Conservation (phyloP, 2,797 vertebrate genomes). For the Sphenodon punctatus region DNA sequence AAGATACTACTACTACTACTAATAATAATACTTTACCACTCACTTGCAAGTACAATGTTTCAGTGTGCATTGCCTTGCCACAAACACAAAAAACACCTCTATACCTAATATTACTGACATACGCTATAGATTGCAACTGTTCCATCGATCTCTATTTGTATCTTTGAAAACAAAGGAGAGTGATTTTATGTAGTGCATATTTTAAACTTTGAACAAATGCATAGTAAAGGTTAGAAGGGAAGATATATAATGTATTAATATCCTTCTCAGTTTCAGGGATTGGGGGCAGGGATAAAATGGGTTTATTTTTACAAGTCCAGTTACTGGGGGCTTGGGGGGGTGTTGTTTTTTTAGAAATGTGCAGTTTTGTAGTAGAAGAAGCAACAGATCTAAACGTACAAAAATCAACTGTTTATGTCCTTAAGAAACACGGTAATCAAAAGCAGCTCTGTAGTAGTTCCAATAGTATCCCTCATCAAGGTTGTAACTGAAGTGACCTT, state of each 20-base stretch:
- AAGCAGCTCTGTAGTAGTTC: background rate
- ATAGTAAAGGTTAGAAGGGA: background rate
- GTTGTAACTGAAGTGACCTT: background rate
- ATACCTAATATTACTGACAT: background rate
- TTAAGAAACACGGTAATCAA: background rate
- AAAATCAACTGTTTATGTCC: background rate
- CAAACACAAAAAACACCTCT: background rate
- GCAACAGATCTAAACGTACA: too few relatives aligned
- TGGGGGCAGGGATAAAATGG: conserved; percentile 13
- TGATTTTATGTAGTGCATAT: conserved; percentile 12
- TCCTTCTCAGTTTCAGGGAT: background rate
- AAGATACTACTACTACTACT: too few relatives aligned
- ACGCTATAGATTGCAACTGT: background rate
- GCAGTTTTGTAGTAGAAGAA: background rate
- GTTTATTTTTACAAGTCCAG: background rate
- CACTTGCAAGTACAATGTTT: background rate
- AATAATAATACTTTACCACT: too few relatives aligned
- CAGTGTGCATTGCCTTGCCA: background rate
- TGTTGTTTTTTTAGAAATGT: background rate
- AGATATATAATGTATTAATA: background rate
- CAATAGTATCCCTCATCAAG: background rate
- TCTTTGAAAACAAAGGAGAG: background rate
- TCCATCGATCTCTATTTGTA: background rate
- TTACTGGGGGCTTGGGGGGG: too few relatives aligned
- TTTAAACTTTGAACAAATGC: background rate